phyloP scores from a whole-genome alignment of 2,888 invertebrate genomes.

The Aporophyla nigra region DNA sequence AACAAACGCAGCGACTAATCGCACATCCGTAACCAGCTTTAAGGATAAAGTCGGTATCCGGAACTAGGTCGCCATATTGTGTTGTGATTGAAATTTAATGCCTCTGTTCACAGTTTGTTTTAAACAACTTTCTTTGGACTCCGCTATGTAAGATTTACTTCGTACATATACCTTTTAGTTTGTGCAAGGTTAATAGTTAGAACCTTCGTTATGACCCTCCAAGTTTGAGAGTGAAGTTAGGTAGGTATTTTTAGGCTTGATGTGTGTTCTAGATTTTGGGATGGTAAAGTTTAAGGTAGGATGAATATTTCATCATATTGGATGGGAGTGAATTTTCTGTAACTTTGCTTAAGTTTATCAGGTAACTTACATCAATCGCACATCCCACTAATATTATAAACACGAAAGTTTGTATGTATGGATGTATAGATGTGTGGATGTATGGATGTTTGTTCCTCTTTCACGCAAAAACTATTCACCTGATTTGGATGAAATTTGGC shows the following conservation, averaged over 20 bases:
- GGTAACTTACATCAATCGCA: no score
- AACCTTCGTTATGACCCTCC: slow-evolving; percentile 14
- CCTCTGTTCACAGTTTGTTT: slow-evolving; percentile 75
- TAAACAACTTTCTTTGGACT: slow-evolving; percentile 71
- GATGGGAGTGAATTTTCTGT: no score
- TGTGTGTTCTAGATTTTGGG: slow-evolving; percentile 12
- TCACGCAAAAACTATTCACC: no score
- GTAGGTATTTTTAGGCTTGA: slow-evolving; percentile 10
- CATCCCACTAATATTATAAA: no score
- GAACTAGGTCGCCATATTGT: slow-evolving; percentile 77
- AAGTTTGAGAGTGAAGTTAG: slow-evolving; percentile 37
- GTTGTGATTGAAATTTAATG: slow-evolving; percentile 83
- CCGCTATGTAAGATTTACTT: slow-evolving; percentile 57
- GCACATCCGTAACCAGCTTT: slow-evolving; percentile 55
- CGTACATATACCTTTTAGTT: slow-evolving; percentile 35
- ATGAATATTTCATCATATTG: not conserved
- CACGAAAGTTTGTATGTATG: no score
- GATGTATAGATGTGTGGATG: no score
- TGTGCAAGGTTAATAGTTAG: slow-evolving; percentile 54
- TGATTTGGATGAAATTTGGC: no score
- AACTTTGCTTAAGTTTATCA: no score
- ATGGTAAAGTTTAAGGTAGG: no score
- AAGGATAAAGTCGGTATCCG: slow-evolving; percentile 68
- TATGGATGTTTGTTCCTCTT: no score
- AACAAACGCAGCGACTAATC: slow-evolving; percentile 48